Base-by-base conservation (phyloP, 2,888 invertebrate genomes). In the Ichneumoninae sp. region DNA sequence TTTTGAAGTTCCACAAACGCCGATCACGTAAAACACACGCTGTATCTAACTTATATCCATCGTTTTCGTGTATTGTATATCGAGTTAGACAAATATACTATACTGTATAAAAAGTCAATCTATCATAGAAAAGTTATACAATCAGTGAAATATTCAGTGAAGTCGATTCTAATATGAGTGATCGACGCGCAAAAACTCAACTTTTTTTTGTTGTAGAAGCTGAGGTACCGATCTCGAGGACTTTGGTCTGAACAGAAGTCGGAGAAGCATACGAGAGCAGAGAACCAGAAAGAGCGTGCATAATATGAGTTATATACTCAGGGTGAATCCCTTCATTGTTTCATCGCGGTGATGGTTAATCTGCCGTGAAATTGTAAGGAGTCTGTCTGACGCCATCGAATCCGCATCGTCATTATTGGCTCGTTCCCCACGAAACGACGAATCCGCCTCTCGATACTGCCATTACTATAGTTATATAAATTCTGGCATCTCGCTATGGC, bases 291-390 rank as follows among this genome's bases (percentile, higher is more conserved):
- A 71, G 85, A 82, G 75, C 81, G 75, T 81, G 84, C 68, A 70
- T 82, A 79, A 81, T 82, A 70, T 65, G 84, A 81, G 77, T 84
- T 78, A 52, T 83, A 71, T 83, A 68, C 30, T 19, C 36, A 69
- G 70, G 81, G 69, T 65, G 70, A 89, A 88, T 91, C 89, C 91
- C 87, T 87, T 90, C 91, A 91, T 92, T 92, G 92, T 93, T 91
- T 91, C 91, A 91, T 88, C 89, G 91, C 88, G 90, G 90, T 91
- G 90, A 91, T 88, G 91, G 89, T 88, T 93, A 93, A 93, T 91
- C 89, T 89, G 92, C 90, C 93, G 90, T 93, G 93, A 93, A 93
- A 93, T 93, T 93, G 92, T 89, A 91, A 92, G 90, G 89, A 92
- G 91, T 91, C 91, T 86, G 89, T 91, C 89, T 89, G 92, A 92